Evolutionary conservation across 2,113 vertebrate species (phyloP).

Genomic region (Anhinga rufa): DNA sequence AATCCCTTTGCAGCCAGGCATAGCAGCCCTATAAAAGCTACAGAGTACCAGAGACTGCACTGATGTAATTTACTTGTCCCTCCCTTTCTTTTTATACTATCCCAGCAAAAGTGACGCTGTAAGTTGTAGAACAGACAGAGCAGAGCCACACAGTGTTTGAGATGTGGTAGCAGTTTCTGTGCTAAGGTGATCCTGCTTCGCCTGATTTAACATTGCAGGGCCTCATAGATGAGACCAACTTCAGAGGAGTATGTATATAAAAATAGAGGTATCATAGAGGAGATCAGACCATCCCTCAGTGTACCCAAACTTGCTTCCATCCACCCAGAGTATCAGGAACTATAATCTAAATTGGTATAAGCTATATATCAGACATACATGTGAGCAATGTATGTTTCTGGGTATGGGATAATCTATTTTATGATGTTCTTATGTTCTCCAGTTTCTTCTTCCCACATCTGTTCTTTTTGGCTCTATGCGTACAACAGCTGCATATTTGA

Average conservation of each 20-base stretch:
- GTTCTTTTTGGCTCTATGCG: not conserved
- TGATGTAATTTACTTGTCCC: not conserved
- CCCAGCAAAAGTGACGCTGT: not conserved
- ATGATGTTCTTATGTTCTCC: not conserved
- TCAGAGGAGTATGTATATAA: not conserved
- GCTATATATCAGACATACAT: not conserved
- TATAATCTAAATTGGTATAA: not conserved
- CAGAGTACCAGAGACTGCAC: not conserved
- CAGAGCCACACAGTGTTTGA: not conserved
- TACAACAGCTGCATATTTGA: slow-evolving; percentile 2
- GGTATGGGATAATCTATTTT: not conserved
- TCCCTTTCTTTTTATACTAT: not conserved
- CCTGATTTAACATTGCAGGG: not conserved
- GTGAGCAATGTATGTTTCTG: not conserved
- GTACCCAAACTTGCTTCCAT: not conserved
- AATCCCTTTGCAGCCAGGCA: not conserved
- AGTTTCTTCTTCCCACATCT: slow-evolving; percentile 26
- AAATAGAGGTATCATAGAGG: not conserved
- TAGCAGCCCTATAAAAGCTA: not conserved
- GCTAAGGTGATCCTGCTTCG: not conserved
- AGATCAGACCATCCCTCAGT: not conserved
- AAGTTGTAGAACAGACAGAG: not conserved
- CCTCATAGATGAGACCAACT: not conserved
- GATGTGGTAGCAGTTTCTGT: not conserved
- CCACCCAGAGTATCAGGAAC: not conserved